These are phyloP conservation scores for Dinoponera quadriceps DNA, from an alignment of 1,140 invertebrate genomes.

Conservation along the genomic window DNA sequence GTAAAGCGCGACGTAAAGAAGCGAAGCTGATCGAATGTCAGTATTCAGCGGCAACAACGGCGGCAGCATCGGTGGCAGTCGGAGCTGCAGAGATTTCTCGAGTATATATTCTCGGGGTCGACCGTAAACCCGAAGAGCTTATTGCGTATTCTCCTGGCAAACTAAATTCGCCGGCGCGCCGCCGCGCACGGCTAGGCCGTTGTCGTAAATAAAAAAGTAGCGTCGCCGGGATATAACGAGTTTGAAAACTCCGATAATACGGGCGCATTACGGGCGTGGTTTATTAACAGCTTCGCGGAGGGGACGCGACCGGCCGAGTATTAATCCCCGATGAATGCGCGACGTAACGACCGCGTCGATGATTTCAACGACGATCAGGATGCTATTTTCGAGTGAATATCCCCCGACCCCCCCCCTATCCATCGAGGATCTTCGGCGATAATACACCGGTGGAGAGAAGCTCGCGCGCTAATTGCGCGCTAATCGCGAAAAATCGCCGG, in stretches of 20 bases:
- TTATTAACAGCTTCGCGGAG: slow-evolving; percentile 35
- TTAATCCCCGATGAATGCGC: slow-evolving; percentile 7
- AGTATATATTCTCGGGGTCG: slow-evolving; percentile 8
- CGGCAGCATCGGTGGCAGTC: slow-evolving; percentile 4
- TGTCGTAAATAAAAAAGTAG: slow-evolving; percentile 50
- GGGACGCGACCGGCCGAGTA: background rate
- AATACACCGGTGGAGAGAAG: no score
- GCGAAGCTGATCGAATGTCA: slow-evolving; percentile 26
- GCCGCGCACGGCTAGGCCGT: slow-evolving; percentile 1
- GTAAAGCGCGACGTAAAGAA: slow-evolving; percentile 30
- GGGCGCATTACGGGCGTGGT: slow-evolving; percentile 28
- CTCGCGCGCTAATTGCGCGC: no score
- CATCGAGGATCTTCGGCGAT: no score
- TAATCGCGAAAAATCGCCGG: no score
- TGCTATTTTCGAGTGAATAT: no score
- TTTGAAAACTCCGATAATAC: slow-evolving; percentile 53
- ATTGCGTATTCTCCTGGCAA: slow-evolving; percentile 51
- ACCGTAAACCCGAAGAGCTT: slow-evolving; percentile 51
- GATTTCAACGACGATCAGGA: no score
- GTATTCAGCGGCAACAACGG: background rate
- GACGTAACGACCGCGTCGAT: background rate
- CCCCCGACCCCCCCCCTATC: no score
- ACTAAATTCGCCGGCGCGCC: slow-evolving; percentile 27
- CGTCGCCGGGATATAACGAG: slow-evolving; percentile 44
- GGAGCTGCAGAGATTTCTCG: slow-evolving; percentile 24